phyloP scores from a whole-genome alignment of 2,113 vertebrate species.

The Microtus richardsoni region DNA sequence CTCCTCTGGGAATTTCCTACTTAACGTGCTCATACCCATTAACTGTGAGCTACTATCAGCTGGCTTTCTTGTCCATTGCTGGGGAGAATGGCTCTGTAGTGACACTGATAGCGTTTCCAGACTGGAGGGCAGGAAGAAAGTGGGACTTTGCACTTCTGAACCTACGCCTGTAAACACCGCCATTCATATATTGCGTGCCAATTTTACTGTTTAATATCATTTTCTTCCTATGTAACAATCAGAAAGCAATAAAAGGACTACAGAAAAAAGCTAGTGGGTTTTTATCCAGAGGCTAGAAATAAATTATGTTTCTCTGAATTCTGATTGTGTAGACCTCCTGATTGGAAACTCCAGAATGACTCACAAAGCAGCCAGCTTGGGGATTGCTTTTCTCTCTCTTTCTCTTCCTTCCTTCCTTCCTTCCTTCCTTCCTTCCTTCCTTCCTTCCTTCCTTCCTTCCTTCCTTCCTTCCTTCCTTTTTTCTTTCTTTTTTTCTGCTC shows the following conservation, averaged over 20 bases:
- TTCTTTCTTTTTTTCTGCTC: neutral
- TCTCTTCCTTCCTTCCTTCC: no score
- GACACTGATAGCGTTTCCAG: slow-evolving; percentile 44
- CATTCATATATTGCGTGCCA: neutral
- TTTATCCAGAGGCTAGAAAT: slow-evolving; percentile 21
- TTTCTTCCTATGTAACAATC: slow-evolving; percentile 36
- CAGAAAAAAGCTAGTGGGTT: neutral
- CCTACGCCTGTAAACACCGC: neutral
- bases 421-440: no score
- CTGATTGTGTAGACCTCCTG: neutral
- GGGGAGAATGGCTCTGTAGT: slow-evolving; percentile 25
- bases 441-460: no score
- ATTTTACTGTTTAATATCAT: slow-evolving; percentile 50
- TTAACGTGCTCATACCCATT: slow-evolving; percentile 30
- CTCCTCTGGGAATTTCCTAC: neutral
- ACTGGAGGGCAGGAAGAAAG: slow-evolving; percentile 47
- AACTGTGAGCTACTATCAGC: neutral
- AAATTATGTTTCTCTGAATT: slow-evolving; percentile 44
- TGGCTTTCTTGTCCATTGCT: neutral
- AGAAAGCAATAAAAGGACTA: neutral
- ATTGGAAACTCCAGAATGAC: neutral
- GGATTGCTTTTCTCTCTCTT: neutral
- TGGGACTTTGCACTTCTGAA: slow-evolving; percentile 6
- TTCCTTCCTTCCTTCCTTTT: no score
- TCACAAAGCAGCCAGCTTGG: neutral